Evolutionary conservation across 2,797 vertebrate genomes (phyloP).

Genomic region (Gallinago stenura): DNA sequence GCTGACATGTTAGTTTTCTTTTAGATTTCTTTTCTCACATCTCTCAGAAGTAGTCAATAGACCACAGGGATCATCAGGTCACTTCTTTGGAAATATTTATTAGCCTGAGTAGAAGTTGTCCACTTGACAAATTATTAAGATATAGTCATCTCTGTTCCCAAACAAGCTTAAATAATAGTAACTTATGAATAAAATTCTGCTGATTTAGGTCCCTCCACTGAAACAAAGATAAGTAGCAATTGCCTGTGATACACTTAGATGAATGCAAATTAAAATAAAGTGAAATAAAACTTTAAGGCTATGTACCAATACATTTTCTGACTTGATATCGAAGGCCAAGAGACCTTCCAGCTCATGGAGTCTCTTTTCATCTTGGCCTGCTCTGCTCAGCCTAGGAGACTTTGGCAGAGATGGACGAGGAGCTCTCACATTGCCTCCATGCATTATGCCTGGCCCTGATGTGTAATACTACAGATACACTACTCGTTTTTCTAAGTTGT

Average conservation of each 20-base stretch:
- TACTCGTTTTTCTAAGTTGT: not conserved
- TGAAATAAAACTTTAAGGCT: not conserved
- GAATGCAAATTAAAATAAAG: not conserved
- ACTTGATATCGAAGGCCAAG: not conserved
- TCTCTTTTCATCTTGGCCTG: not conserved
- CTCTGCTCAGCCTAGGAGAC: not conserved
- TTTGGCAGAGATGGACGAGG: rapidly evolving
- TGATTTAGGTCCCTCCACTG: not conserved
- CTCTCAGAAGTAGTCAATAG: not conserved
- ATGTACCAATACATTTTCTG: not conserved
- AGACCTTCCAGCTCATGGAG: not conserved
- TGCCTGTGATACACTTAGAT: not conserved
- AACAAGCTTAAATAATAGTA: not conserved
- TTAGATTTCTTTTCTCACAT: not conserved
- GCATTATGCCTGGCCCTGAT: not conserved
- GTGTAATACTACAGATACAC: not conserved
- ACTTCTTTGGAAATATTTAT: not conserved
- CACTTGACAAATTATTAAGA: not conserved
- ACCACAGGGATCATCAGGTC: not conserved
- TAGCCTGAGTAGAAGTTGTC: not conserved
- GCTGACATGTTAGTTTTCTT: not conserved
- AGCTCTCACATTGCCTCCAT: rapidly evolving
- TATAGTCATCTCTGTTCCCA: not conserved
- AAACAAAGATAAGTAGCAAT: not conserved
- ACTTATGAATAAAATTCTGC: not conserved